A percentile compares a stretch with the other conserved stretches of the same genome.
phyloP scores from a whole-genome alignment of 2,113 vertebrate species.

The Cranoglanis bouderius region DNA sequence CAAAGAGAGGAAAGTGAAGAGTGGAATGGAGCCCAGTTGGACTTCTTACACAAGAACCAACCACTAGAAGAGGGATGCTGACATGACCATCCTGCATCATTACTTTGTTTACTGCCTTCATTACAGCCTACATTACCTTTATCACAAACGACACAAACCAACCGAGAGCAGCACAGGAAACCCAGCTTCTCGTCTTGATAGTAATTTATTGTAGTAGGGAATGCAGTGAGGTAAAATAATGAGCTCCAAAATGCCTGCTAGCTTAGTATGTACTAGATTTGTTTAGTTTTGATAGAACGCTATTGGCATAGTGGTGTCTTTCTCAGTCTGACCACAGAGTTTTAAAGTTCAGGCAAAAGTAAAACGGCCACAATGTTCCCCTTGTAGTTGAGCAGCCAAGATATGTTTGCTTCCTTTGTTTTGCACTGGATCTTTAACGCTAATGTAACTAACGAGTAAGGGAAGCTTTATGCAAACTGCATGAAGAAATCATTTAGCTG shows the following conservation, averaged over 20 bases:
- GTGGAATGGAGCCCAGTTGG: constrained; percentile 18
- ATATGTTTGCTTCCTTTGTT: background rate
- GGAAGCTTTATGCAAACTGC: background rate
- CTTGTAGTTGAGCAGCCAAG: background rate
- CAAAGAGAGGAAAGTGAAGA: constrained; percentile 22
- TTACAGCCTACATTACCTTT: background rate
- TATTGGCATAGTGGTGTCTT: background rate
- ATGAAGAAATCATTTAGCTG: background rate
- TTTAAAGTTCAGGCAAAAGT: background rate
- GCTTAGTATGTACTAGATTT: background rate
- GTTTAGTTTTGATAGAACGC: background rate
- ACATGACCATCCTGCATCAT: background rate
- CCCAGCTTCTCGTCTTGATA: background rate
- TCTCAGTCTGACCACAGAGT: background rate
- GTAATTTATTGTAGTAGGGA: constrained; percentile 6
- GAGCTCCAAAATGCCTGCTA: background rate
- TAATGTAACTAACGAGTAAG: constrained; percentile 14
- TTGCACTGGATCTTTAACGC: background rate
- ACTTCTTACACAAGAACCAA: constrained; percentile 61
- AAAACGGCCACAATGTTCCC: background rate
- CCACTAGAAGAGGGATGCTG: constrained; percentile 67
- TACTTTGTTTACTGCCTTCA: constrained; percentile 3
- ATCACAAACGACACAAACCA: background rate
- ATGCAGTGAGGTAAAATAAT: background rate
- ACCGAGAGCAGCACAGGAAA: background rate